phyloP scores from a whole-genome alignment of 2,113 vertebrate genomes.

The Cyanoramphus novaezelandiae region DNA sequence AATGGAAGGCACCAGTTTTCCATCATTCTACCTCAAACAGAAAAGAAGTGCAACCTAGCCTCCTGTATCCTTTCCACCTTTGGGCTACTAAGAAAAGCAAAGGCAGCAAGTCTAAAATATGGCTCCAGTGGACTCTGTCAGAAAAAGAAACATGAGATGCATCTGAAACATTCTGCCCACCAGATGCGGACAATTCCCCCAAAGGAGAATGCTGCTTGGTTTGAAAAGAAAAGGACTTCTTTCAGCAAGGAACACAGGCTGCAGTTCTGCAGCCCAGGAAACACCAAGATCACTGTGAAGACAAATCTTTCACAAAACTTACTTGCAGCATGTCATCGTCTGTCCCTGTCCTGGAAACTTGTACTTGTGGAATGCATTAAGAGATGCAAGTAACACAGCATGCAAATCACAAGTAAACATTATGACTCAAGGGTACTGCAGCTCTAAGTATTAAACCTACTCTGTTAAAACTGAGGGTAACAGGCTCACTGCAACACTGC shows the following conservation, averaged over 20 bases:
- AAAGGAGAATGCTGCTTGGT: not conserved
- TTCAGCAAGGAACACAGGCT: not conserved
- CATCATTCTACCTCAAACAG: not conserved
- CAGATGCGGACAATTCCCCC: not conserved
- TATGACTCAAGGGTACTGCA: not conserved
- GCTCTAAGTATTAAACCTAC: not conserved
- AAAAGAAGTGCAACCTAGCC: fast-evolving
- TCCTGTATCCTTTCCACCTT: not conserved
- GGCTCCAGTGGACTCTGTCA: not conserved
- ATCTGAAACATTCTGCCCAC: not conserved
- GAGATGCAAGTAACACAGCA: not conserved
- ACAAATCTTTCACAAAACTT: not conserved
- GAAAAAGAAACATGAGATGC: not conserved
- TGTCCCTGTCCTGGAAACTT: not conserved
- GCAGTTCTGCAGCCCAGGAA: not conserved
- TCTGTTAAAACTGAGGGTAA: not conserved
- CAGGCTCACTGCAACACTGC: not conserved
- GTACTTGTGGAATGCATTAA: not conserved
- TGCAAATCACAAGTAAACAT: not conserved
- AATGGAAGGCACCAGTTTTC: not conserved
- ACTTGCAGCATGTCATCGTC: not conserved
- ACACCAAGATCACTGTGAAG: not conserved
- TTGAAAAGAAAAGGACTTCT: not conserved
- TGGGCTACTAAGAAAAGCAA: not conserved
- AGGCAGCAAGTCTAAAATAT: not conserved